Evolutionary conservation across 1,140 invertebrate species (phyloP).

Genomic region (Solenopsis fugax): DNA sequence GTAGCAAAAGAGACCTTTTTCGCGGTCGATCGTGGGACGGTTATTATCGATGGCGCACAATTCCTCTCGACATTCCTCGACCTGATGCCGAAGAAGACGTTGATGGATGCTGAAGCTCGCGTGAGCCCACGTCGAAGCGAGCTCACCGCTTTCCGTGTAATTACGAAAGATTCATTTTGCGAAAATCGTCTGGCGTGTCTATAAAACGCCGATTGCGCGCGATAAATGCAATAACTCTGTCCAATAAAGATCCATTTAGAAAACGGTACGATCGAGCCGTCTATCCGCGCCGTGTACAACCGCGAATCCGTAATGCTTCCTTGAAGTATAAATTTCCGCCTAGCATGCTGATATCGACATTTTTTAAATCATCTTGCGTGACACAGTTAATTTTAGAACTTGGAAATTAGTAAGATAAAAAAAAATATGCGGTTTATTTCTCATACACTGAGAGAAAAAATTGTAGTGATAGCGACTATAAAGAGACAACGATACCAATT

Average conservation of each 20-base stretch:
- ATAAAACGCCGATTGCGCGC: slow-evolving; percentile 25
- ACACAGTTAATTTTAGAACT: neutral
- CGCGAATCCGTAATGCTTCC: neutral
- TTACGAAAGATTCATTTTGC: slow-evolving; percentile 47
- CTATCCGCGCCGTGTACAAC: neutral
- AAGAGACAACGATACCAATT: too few species aligned
- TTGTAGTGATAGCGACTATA: too few species aligned
- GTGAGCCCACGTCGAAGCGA: slow-evolving; percentile 63
- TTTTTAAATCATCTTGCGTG: neutral
- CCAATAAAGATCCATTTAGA: slow-evolving; percentile 19
- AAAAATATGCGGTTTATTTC: neutral
- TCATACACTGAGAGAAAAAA: too few species aligned
- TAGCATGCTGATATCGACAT: neutral
- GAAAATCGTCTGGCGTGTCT: slow-evolving; percentile 52
- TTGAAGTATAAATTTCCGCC: neutral
- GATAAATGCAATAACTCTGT: slow-evolving; percentile 13
- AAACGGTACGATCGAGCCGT: neutral
- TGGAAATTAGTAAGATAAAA: neutral
- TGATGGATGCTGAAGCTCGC: slow-evolving; percentile 72
- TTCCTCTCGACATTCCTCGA: slow-evolving; percentile 71
- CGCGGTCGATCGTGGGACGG: slow-evolving; percentile 70
- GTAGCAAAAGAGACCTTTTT: slow-evolving; percentile 77
- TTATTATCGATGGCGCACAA: slow-evolving; percentile 77
- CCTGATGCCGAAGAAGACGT: slow-evolving; percentile 62
- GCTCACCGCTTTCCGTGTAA: slow-evolving; percentile 66